Conservation (phyloP, 2,888 invertebrate genomes). For the Apoderus coryli region DNA sequence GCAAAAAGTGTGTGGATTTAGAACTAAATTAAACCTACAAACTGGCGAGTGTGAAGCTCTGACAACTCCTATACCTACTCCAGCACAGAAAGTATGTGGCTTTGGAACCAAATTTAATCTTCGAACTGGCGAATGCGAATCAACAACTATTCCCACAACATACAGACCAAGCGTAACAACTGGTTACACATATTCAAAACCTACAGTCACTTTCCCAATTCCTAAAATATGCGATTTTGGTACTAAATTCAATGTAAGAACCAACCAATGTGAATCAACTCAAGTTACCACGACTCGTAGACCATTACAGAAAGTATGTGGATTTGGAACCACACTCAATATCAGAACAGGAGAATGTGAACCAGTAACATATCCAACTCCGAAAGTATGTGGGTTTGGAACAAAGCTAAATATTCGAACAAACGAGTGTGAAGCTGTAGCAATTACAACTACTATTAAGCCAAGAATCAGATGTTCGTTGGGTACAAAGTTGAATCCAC, state of each 20-base stretch:
- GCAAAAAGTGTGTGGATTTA: conserved; percentile 29
- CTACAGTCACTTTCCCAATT: background rate
- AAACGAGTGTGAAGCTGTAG: conserved; percentile 18
- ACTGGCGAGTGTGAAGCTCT: conserved; percentile 21
- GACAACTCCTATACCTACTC: conserved; percentile 3
- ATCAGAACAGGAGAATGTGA: background rate
- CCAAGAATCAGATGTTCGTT: conserved; percentile 11
- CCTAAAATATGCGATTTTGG: conserved; percentile 11
- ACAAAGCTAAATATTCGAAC: conserved; percentile 16
- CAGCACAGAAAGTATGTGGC: conserved; percentile 5
- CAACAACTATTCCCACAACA: conserved; percentile 6
- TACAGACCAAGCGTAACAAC: background rate
- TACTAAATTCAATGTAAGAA: conserved; percentile 8
- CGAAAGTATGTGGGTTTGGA: conserved; percentile 29
- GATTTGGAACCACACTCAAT: conserved; percentile 28
- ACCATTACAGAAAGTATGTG: conserved; percentile 22
- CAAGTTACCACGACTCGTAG: conserved; percentile 27
- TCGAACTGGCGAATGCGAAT: conserved; percentile 9
- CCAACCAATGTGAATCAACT: conserved; percentile 18
- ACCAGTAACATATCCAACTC: conserved; percentile 6
- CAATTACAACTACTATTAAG: conserved; percentile 10
- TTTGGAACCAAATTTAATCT: conserved; percentile 12
- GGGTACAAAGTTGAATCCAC: conserved; percentile 8
- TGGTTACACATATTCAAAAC: background rate
- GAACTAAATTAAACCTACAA: conserved; percentile 12